Evolutionary conservation across 2,797 vertebrate genomes (phyloP), one percentile per base, ranked within the genome.

Genomic region (Protosalanx chinensis): DNA sequence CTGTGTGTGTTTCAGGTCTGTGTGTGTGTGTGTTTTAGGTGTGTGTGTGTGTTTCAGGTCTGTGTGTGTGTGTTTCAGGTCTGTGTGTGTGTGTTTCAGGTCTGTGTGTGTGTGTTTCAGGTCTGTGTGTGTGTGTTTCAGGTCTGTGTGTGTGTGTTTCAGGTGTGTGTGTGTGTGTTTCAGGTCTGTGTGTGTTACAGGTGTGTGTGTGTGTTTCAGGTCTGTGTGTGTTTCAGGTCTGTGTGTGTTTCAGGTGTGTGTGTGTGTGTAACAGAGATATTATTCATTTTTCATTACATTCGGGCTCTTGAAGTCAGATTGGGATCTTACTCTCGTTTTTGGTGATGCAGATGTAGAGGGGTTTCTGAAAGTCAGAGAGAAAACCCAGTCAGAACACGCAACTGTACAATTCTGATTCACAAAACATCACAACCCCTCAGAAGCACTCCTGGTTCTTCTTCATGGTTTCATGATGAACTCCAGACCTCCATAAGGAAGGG

Each of bases 301-400:
- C 23, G 37, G 37, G 37, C 12, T 41, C 37, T 41, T 10, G 37
- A 12, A 41, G 37, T 10, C 10, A 35, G 32, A 33, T 30, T 51
- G 46, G 29, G n/a, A 33, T 94, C 95, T 96, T 95, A 99, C 98
- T 97, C 94, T 99, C 98, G 94, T 99, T 99, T 95, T 96, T 97
- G 95, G 94, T 96, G 92, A 99, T 96, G 89, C 98, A 99, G 94
- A 93, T 96, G 93, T 95, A 96, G 82, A 99, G 95, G 59, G 96
- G 94, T 91, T 96, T 98, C 97, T 99, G 90, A 73, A 88, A 92
- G 89, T 23, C 51, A 87, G 30, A 84, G 70, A 72, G 59, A 76
- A 70, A 65, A 12, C 12, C 5, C 8, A 6, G 53, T 75, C 7
- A 70, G 37, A n/a, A n/a, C 3, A 46, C 29, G 41, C 62, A 27